Evolutionary conservation across 2,888 invertebrate species (phyloP), one percentile per base, ranked within the genome.

Genomic region (Lobophora halterata): DNA sequence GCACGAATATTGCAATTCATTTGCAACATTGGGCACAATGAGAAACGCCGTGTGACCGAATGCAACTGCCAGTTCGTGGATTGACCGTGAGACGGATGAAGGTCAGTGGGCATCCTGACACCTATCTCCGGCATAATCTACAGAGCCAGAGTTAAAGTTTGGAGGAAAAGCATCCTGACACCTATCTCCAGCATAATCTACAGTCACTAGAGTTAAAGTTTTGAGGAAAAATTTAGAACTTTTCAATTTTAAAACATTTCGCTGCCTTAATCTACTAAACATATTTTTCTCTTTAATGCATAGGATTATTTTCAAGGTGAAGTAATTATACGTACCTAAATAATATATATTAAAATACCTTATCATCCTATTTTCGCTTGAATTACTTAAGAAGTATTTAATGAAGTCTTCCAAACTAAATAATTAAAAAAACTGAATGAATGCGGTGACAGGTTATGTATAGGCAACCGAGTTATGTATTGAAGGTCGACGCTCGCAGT

Each of bases 81-180:
- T 71, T 79, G 79, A 68, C 76, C 72, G 49, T 75, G 73, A 77
- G 65, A 61, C 56, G 58, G 65, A 70, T 68, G 64, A 77, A 83
- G 81, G 83, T 75, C 79, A 58, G 39, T 55, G 43, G 55, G 48
- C 61, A 56, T 37, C 16, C 47, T 61, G 64, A 58, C 58, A 65
- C 30, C 37, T 34, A 35, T 13, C 8, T 30, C 31, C 24, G 24
- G n/a, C n/a, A n/a, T n/a, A n/a, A n/a, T n/a, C n/a, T n/a, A n/a
- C n/a, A n/a, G n/a, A n/a, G n/a, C n/a, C n/a, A n/a, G n/a, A n/a
- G n/a, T n/a, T n/a, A n/a, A n/a, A n/a, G n/a, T n/a, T n/a, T n/a
- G n/a, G n/a, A n/a, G n/a, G n/a, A n/a, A n/a, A n/a, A n/a, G 48
- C 61, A 56, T 37, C 16, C 47, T 61, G 64, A 58, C 58, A 65